phyloP scores from a whole-genome alignment of 2,888 invertebrate species.

The Beris morrisii region DNA sequence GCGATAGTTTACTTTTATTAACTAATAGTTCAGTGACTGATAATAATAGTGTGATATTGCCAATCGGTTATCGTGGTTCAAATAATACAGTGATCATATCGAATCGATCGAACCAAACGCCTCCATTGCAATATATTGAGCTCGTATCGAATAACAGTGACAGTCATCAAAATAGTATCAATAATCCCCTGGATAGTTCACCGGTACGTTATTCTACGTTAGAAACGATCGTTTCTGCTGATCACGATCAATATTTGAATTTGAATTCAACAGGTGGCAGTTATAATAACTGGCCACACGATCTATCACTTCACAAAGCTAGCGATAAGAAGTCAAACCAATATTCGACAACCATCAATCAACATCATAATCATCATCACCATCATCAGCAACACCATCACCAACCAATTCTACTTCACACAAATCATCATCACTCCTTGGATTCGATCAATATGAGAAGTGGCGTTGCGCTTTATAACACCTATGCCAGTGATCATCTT shows the following conservation, averaged over 20 bases:
- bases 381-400: slow-evolving; percentile 17
- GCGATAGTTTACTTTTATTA: slow-evolving; percentile 38
- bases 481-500: slow-evolving; percentile 31
- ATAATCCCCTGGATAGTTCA: neutral
- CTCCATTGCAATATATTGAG: slow-evolving; percentile 36
- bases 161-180: slow-evolving; percentile 18
- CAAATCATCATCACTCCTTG: slow-evolving; percentile 15
- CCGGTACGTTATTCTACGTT: slow-evolving; percentile 33
- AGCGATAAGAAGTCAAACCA: slow-evolving; percentile 1
- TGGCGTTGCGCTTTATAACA: slow-evolving; percentile 32
- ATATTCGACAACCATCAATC: neutral
- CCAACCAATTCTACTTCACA: slow-evolving; percentile 6
- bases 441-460: slow-evolving; percentile 34
- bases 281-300: slow-evolving; percentile 28
- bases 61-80: slow-evolving; percentile 51
- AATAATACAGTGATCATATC: slow-evolving; percentile 54
- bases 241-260: slow-evolving; percentile 34
- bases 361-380: slow-evolving; percentile 7
- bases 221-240: slow-evolving; percentile 23
- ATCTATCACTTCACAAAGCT: slow-evolving; percentile 40
- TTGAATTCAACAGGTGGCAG: slow-evolving; percentile 20
- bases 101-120: slow-evolving; percentile 40
- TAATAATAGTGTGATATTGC: slow-evolving; percentile 42
- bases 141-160: slow-evolving; percentile 30
- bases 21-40: slow-evolving; percentile 31